These are phyloP conservation scores for Opisthocomus hoazin DNA, from an alignment of 2,113 vertebrate species.

Conservation along the genomic window DNA sequence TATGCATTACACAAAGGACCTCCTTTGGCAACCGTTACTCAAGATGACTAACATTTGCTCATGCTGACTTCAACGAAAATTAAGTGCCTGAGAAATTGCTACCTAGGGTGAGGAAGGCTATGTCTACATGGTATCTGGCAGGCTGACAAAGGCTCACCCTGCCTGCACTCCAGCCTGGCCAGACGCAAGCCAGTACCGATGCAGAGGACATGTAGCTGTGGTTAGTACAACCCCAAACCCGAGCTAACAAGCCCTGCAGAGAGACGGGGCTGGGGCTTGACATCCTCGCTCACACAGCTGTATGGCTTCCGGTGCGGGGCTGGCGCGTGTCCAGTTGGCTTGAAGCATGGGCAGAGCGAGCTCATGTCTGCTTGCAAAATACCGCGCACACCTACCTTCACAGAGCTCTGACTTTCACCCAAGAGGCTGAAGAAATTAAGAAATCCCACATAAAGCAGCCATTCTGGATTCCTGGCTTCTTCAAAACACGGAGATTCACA, in stretches of 20 bases:
- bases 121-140: not conserved
- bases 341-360: slow-evolving; percentile 28
- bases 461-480: not conserved
- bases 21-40: slow-evolving; percentile 22
- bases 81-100: slow-evolving; percentile 47
- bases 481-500: not conserved
- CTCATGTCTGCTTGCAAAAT: slow-evolving; percentile 52
- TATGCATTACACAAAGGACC: slow-evolving; percentile 12
- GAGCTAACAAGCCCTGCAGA: not conserved
- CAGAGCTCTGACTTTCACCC: not conserved
- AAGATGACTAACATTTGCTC: slow-evolving; percentile 51
- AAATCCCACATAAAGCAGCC: not conserved
- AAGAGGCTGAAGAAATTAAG: not conserved
- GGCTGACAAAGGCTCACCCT: slow-evolving; percentile 5
- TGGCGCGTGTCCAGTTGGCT: slow-evolving; percentile 38
- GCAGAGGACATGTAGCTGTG: slow-evolving; percentile 4
- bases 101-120: slow-evolving; percentile 43
- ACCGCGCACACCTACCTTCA: not conserved
- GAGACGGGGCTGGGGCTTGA: not conserved
- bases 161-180: slow-evolving; percentile 3
- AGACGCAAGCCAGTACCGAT: not conserved
- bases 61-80: slow-evolving; percentile 51
- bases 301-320: not conserved
- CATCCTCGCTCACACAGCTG: slow-evolving; percentile 6
- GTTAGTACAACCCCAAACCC: not conserved